These are phyloP conservation scores for Trachemys scripta DNA, from an alignment of 2,113 vertebrate species.

Conservation along the genomic window DNA sequence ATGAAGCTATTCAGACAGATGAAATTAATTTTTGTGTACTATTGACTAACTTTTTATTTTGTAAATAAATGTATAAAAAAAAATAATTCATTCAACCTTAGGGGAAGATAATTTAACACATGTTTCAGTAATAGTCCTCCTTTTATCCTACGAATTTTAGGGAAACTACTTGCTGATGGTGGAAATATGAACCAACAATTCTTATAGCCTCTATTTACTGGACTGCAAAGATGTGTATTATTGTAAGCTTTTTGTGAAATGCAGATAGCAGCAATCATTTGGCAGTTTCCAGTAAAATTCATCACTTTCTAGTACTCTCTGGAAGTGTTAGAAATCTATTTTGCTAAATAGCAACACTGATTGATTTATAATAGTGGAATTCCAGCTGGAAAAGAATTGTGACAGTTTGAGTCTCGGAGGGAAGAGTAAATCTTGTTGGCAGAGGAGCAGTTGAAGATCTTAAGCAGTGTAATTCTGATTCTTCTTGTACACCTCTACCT, in stretches of 20 bases:
- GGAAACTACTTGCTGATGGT: background rate
- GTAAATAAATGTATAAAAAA: background rate
- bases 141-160: background rate
- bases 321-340: background rate
- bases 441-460: no score
- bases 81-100: background rate
- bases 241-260: background rate
- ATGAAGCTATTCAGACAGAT: no score
- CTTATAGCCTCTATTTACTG: background rate
- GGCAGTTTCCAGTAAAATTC: background rate
- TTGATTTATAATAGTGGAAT: background rate
- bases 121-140: background rate
- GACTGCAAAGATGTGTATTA: background rate
- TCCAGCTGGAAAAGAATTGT: background rate
- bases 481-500: no score
- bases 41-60: background rate
- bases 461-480: no score
- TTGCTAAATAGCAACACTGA: background rate
- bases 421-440: background rate
- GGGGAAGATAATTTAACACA: background rate
- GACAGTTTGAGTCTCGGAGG: background rate
- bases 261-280: no score
- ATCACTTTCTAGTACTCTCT: background rate
- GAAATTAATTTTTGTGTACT: background rate
- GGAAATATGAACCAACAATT: background rate